Conservation (phyloP, 2,113 vertebrate species). For the Heliornis fulica region DNA sequence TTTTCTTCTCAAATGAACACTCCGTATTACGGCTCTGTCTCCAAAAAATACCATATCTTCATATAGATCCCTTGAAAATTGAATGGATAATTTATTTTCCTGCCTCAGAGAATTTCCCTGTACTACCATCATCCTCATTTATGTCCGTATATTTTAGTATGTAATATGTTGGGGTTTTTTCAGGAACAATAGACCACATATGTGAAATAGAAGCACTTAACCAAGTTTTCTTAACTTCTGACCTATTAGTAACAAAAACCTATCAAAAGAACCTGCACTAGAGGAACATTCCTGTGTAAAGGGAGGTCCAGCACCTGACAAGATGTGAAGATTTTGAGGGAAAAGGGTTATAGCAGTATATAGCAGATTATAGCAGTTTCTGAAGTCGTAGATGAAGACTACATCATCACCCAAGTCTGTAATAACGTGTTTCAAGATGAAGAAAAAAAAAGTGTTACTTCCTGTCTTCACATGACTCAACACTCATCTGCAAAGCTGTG, state of each 20-base stretch:
- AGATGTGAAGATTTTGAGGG: background rate
- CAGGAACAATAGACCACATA: background rate
- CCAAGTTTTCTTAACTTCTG: background rate
- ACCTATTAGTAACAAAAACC: background rate
- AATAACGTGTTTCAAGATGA: background rate
- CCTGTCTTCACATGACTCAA: background rate
- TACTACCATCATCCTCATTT: background rate
- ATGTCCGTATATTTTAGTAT: background rate
- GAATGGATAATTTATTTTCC: background rate
- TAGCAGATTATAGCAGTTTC: background rate
- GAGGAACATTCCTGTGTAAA: background rate
- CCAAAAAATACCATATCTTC: background rate
- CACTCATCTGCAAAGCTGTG: background rate
- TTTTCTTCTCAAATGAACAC: conserved; percentile 14
- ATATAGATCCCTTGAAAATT: background rate
- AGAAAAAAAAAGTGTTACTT: background rate
- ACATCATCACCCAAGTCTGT: background rate
- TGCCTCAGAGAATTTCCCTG: background rate
- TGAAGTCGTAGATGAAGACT: background rate
- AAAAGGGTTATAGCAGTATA: background rate
- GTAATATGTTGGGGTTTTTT: no score
- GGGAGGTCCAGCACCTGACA: background rate
- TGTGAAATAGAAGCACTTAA: background rate
- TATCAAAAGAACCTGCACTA: background rate
- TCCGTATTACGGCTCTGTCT: background rate